phyloP scores from a whole-genome alignment of 2,888 invertebrate species.

The Cordilura impudica region DNA sequence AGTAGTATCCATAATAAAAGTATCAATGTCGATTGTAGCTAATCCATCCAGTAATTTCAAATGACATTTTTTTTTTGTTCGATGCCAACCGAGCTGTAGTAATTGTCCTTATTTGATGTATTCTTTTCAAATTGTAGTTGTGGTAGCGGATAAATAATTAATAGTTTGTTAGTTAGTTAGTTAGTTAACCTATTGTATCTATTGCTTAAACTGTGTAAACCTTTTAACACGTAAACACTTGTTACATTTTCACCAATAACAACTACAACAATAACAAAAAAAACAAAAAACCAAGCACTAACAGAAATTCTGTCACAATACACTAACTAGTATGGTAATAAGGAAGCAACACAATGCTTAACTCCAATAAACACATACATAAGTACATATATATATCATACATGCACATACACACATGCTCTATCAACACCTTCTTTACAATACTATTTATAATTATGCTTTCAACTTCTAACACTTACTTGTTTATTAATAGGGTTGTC shows the following conservation, averaged over 20 bases:
- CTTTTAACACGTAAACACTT: conserved; percentile 10
- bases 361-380: neutral
- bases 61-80: neutral
- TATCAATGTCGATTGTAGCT: neutral
- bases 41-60: conserved; percentile 9
- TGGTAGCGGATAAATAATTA: neutral
- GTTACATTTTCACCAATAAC: neutral
- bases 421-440: too few species aligned
- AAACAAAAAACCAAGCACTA: neutral
- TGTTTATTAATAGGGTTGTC: too few species aligned
- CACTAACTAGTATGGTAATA: too few species aligned
- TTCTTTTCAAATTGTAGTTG: neutral
- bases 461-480: too few species aligned
- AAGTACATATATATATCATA: neutral
- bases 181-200: neutral
- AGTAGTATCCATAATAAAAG: neutral
- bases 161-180: neutral
- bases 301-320: too few species aligned
- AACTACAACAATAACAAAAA: neutral
- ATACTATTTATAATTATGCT: too few species aligned
- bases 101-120: neutral
- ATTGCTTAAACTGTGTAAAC: neutral
- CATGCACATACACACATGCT: neutral
- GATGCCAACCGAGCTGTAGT: neutral
- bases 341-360: too few species aligned